Evolutionary conservation across 2,113 vertebrate species (phyloP).

Genomic region (Mustela lutreola): DNA sequence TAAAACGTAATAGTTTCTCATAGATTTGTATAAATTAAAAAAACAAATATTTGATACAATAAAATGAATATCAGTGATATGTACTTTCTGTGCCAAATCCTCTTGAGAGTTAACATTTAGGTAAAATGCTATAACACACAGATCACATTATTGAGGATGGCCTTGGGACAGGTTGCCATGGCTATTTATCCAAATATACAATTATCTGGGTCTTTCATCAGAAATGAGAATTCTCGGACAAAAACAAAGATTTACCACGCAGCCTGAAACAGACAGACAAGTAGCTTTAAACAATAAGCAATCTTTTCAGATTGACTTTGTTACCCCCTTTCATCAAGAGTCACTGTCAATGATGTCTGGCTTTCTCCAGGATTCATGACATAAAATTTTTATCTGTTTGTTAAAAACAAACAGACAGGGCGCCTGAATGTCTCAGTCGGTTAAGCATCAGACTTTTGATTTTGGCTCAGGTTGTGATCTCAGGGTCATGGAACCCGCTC

Average conservation of each 20-base stretch:
- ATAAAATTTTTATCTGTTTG: slow-evolving; percentile 48
- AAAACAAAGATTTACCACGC: background rate
- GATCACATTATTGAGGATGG: background rate
- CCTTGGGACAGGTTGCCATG: background rate
- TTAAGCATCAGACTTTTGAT: background rate
- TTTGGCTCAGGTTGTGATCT: background rate
- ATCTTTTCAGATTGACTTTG: slow-evolving; percentile 8
- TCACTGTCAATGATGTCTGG: background rate
- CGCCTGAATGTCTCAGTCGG: background rate
- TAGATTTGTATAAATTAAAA: background rate
- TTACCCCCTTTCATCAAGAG: background rate
- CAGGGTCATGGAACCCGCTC: background rate
- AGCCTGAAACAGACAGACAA: background rate
- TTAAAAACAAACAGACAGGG: background rate
- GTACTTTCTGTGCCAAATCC: background rate
- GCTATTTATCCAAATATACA: background rate
- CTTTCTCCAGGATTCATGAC: background rate
- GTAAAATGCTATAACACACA: background rate
- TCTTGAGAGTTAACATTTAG: background rate
- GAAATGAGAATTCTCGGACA: background rate
- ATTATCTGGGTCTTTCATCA: background rate
- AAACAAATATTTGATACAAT: background rate
- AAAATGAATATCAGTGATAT: background rate
- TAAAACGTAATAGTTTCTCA: background rate
- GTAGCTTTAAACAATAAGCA: background rate